Base-by-base conservation (phyloP, 1,140 invertebrate genomes). In the Anagrus nilaparvatae region DNA sequence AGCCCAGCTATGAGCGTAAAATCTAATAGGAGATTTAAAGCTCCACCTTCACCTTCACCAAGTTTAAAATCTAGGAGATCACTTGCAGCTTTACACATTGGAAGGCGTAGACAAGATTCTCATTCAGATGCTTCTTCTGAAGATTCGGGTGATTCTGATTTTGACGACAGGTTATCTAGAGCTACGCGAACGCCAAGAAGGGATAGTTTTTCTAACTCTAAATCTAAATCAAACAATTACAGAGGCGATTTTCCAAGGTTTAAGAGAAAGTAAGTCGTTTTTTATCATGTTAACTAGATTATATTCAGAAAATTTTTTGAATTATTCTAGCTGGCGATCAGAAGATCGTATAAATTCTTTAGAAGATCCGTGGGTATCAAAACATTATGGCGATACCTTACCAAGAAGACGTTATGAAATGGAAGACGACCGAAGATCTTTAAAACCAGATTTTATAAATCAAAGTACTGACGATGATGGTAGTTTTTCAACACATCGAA, bases 51-150 rank as follows among this genome's bases (percentile, higher is more conserved):
- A 0, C 82, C 82, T 0, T 77, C 82, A 0, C 71, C 77, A 17
- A 84, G 81, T 47, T 56, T 76, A 5, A 74, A 79, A 44, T 82
- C 79, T 0, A 69, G 78, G 18, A 79, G 79, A 48, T 80, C 78
- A 0, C 55, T 69, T 8, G 56, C 64, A n/a, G n/a, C 6, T 69
- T 67, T 1, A 50, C 63, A 0, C 53, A 59, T 14, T 59, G 60
- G 2, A 59, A 51, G 56, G 44, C 50, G 62, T 47, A 61, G 67
- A 29, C 50, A 67, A 9, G 53, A 65, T 48, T 66, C 73, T 40
- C 61, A 60, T 18, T 65, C 47, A 35, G 73, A 60, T 48, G 72
- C 54, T 31, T 74, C 52, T 43, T 72, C 45, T 44, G 72, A 54
- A 39, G 64, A 75, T 39, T 73, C 73, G 12, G 73, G 70, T 14